Evolutionary conservation across 92 coral and sea anemone species (phyloP), one percentile per base, ranked within the genome.

Genomic region (Ricordea florida): DNA sequence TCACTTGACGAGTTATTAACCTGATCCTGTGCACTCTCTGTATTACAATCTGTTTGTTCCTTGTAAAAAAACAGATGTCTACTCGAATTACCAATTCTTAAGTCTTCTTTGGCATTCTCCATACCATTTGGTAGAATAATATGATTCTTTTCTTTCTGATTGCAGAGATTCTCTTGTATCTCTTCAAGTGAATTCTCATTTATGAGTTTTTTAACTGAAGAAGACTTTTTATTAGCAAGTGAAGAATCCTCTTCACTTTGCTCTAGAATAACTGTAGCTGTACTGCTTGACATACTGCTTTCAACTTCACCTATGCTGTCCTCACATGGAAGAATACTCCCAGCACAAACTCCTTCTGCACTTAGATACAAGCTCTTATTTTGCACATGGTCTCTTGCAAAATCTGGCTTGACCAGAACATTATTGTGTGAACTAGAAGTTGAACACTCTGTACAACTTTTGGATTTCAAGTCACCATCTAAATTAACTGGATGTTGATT

Each of bases 201-300:
- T 1, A 44, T 57, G 37, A 31, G 15, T 8, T 43, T 33, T 34
- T 46, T 68, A 22, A 57, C 31, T 3, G 17, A 35, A 30, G 59
- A 20, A 2, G 27, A 10, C 17, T 9, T 33, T 72, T 26, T 48
- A 45, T 16, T 34, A 26, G 43, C 75, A 52, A 31, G 66, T 18
- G 10, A 65, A 36, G 58, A 35, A 13, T 83, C 84, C 3, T 60
- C 74, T 10, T 78, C 92, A 46, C 64, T 62, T 28, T 80, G 68
- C 4, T 84, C 92, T 6, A 87, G 89, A 34, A 90, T 80, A 7
- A 94, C 65, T 1, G 98, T 94, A 27, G 89, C 81, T 7, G 90
- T 62, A 31, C 98, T 94, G 36, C 97, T 92, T 0, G 94, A 71
- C 91, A 94, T 52, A 34, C 97, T 93, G 30, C 69, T 80, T 53